Percentiles rank a stretch among this genome's conserved stretches.
phyloP scores from a whole-genome alignment of 1,140 invertebrate genomes.

The Andrena cerasifolii region DNA sequence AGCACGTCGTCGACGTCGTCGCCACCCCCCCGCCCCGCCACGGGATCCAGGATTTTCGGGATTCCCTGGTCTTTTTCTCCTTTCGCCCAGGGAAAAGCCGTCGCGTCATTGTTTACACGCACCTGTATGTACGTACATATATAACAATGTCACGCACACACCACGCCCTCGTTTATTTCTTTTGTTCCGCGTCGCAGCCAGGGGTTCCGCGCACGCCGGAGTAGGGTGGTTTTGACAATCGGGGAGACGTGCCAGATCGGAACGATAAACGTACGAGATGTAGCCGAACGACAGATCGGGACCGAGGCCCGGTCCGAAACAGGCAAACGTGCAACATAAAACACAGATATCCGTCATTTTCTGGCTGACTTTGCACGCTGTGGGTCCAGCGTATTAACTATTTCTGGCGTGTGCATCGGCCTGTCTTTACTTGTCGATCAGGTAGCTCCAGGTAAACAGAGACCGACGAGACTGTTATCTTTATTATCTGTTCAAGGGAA shows the following conservation, averaged over 20 bases:
- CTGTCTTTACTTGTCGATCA: no score
- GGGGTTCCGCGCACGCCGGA: constrained; percentile 62
- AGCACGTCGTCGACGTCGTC: constrained; percentile 59
- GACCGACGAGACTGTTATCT: no score
- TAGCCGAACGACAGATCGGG: neutral
- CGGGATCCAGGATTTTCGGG: constrained; percentile 55
- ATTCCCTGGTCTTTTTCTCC: constrained; percentile 27
- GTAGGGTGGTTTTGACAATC: constrained; percentile 38
- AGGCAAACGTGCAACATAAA: constrained; percentile 17
- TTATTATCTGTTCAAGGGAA: no score
- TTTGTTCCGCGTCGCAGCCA: constrained; percentile 78
- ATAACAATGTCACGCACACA: constrained; percentile 81
- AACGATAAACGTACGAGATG: constrained; percentile 49
- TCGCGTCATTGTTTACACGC: constrained; percentile 60
- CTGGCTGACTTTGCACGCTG: neutral
- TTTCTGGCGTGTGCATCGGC: no score
- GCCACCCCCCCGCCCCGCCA: neutral
- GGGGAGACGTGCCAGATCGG: constrained; percentile 52
- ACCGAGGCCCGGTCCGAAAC: neutral
- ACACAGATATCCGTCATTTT: neutral
- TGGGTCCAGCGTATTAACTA: no score
- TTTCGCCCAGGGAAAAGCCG: constrained; percentile 12
- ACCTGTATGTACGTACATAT: constrained; percentile 75
- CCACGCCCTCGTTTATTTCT: constrained; percentile 80
- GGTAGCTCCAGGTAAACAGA: no score